Evolutionary conservation across 2,888 invertebrate species (phyloP).

Genomic region (Tinea pellionella): DNA sequence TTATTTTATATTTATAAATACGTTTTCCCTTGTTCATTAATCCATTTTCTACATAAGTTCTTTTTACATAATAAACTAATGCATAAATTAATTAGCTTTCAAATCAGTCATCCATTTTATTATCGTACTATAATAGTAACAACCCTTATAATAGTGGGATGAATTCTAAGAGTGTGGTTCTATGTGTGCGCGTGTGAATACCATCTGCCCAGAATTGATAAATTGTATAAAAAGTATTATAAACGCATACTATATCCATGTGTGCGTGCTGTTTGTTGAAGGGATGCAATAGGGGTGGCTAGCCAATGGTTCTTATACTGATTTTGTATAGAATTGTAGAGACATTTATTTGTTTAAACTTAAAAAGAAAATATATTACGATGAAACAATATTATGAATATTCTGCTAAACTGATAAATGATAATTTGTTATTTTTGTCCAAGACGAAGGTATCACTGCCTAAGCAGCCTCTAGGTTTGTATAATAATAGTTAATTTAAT

Average conservation of each 20-base stretch:
- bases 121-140: conserved; percentile 49
- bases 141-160: conserved; percentile 55
- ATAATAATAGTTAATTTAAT: no score
- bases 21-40: background rate
- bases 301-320: conserved; percentile 14
- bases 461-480: no score
- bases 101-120: conserved; percentile 38
- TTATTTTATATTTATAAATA: no score
- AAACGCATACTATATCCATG: conserved; percentile 29
- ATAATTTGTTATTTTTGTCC: no score
- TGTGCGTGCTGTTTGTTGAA: conserved; percentile 15
- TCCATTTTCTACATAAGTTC: background rate
- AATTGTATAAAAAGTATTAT: conserved; percentile 58
- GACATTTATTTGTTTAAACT: background rate
- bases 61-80: background rate
- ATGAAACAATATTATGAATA: no score
- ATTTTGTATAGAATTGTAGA: no score
- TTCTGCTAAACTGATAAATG: no score
- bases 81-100: conserved; percentile 9
- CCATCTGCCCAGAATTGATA: conserved; percentile 65
- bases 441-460: no score
- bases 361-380: no score
- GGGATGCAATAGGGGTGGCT: conserved; percentile 20
- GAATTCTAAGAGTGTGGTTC: conserved; percentile 60
- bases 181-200: conserved; percentile 32